Evolutionary conservation across 2,113 vertebrate genomes (phyloP).

Genomic region (Acanthochromis polyacanthus): DNA sequence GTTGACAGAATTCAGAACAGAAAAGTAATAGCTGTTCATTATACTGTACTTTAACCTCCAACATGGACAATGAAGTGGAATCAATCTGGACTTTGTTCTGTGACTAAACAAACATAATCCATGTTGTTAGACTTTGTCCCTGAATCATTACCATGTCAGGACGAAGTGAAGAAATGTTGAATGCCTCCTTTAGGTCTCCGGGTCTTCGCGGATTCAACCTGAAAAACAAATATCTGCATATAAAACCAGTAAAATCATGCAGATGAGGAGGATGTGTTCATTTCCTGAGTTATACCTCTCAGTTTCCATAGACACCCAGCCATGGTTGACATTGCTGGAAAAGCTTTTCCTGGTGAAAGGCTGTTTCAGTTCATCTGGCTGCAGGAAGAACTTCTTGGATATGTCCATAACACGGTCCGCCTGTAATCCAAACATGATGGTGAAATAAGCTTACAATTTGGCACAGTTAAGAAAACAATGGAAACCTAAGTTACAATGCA

Average conservation of each 20-base stretch:
- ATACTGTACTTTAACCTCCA: constrained; percentile 16
- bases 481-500: too few species aligned
- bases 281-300: constrained; percentile 70
- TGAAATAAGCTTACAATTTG: too few species aligned
- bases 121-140: neutral
- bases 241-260: neutral
- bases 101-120: neutral
- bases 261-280: neutral
- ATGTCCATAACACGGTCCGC: constrained; percentile 71
- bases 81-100: neutral
- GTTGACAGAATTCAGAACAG: neutral
- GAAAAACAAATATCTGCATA: neutral
- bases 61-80: neutral
- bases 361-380: constrained; percentile 74
- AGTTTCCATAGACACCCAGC: constrained; percentile 75
- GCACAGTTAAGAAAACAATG: too few species aligned
- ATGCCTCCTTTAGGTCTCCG: constrained; percentile 83
- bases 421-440: constrained; percentile 46
- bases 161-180: constrained; percentile 65
- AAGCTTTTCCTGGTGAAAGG: constrained; percentile 64
- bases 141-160: constrained; percentile 73
- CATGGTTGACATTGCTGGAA: constrained; percentile 63
- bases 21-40: neutral
- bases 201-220: constrained; percentile 80
- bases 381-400: constrained; percentile 79